Conservation (phyloP, 1,140 invertebrate species). For the Nomia melanderi region DNA sequence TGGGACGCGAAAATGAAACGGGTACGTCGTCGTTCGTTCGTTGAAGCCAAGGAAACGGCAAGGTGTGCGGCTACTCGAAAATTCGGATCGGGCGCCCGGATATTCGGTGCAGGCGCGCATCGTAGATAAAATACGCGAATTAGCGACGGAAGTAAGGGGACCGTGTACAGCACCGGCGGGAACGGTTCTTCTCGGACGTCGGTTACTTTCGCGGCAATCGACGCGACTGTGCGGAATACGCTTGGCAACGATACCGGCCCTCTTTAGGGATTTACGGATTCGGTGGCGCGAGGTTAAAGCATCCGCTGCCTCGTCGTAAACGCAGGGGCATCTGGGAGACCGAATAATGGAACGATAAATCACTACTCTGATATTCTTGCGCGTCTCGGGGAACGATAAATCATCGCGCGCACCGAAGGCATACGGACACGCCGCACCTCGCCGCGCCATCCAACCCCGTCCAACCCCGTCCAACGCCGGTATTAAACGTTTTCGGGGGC, state of each 20-base stretch:
- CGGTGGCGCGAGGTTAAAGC: conserved; percentile 30
- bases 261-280: conserved; percentile 53
- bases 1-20: neutral
- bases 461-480: too few relatives aligned
- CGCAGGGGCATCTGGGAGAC: conserved; percentile 21
- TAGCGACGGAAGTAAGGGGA: too few relatives aligned
- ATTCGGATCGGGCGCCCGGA: too few relatives aligned
- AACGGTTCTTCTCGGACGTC: neutral
- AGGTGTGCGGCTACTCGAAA: too few relatives aligned
- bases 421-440: conserved; percentile 43
- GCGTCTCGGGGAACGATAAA: conserved; percentile 61
- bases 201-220: neutral
- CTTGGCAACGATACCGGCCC: conserved; percentile 23
- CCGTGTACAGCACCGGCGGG: too few relatives aligned
- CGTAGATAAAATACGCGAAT: too few relatives aligned
- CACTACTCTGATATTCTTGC: conserved; percentile 60
- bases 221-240: conserved; percentile 16
- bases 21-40: too few relatives aligned
- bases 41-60: too few relatives aligned
- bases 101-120: too few relatives aligned
- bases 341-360: conserved; percentile 64
- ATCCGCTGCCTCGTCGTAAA: conserved; percentile 51
- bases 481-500: conserved; percentile 59
- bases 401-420: conserved; percentile 49
- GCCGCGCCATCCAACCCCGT: too few relatives aligned